Base-by-base conservation (phyloP, 2,113 vertebrate species). In the Syngnathoides biaculeatus region DNA sequence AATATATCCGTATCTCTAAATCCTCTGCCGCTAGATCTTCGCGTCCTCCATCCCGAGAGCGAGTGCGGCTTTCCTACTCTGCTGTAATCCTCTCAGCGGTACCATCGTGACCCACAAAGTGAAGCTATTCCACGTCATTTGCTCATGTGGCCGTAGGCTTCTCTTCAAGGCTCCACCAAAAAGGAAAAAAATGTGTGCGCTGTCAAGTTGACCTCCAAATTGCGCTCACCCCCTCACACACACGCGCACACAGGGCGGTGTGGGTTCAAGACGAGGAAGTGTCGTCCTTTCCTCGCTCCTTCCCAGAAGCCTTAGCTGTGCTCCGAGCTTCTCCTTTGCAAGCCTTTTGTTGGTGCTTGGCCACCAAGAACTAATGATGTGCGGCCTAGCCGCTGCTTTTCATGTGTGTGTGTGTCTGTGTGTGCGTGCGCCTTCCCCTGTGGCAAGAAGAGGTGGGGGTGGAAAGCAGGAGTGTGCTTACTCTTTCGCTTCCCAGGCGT, bases 291-390 rank as follows among this genome's bases (percentile, higher is more conserved):
- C 53, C 48, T 50, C 62, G 59, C 71, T 63, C 74, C 53, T 75
- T 20, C 50, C 15, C 59, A 64, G 15, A 52, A 48, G 20, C 43
- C 56, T 77, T 68, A 74, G 74, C 59, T 42, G 72, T 73, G 66
- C 70, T 77, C 69, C 53, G 27, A 69, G 64, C 56, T 12, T 77
- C 57, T 70, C 69, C 79, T 69, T 64, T 69, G 66, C 60, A 71
- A 77, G 69, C 68, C 82, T 85, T 86, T 88, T 88, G 86, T 90
- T 83, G 72, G 74, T 71, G 80, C 80, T 82, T 85, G 81, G 59
- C 85, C 80, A 89, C 74, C 78, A 69, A 82, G 85, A 84, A 87
- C 79, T 81, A 84, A 82, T 84, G 89, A 78, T 82, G 87, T 64
- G 87, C 67, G 87, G 88, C 87, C 87, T 86, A 85, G 74, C 68